phyloP scores from a whole-genome alignment of 2,888 invertebrate species.

The Thymelicus acteon region DNA sequence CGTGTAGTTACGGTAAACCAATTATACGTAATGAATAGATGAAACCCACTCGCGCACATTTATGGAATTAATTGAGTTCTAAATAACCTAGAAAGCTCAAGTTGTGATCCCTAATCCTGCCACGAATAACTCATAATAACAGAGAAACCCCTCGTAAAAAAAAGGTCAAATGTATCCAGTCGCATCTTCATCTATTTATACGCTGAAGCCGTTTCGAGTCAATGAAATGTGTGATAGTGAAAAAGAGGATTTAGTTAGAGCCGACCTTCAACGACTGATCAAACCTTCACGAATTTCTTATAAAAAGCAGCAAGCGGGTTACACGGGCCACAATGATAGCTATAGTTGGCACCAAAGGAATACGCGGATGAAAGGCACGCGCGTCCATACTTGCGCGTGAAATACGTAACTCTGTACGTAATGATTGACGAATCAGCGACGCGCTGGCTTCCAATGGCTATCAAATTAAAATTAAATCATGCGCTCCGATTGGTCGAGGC shows the following conservation, averaged over 20 bases:
- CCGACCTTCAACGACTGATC: not conserved
- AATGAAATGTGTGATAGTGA: constrained; percentile 2
- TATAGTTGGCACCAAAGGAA: constrained; percentile 24
- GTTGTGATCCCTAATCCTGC: not conserved
- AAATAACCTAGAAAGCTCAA: not conserved
- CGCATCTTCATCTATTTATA: constrained; percentile 5
- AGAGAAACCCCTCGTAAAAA: not conserved
- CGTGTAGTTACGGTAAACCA: too few species aligned
- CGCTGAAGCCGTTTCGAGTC: constrained; percentile 5
- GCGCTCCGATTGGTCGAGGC: constrained; percentile 64
- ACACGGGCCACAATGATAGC: constrained; percentile 17
- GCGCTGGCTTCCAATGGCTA: constrained; percentile 62
- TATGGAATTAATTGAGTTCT: not conserved
- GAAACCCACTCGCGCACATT: not conserved
- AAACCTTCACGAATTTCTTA: constrained; percentile 10
- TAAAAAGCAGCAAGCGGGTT: constrained; percentile 1
- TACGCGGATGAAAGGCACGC: constrained; percentile 33
- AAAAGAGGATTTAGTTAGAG: not conserved
- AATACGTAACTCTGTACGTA: constrained; percentile 41
- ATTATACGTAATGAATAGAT: not conserved
- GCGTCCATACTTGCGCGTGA: constrained; percentile 27
- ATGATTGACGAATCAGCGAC: constrained; percentile 68
- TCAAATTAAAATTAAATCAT: constrained; percentile 79
- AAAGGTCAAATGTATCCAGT: constrained; percentile 4
- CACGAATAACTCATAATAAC: not conserved